Evolutionary conservation across 2,797 vertebrate genomes (phyloP).

Genomic region (Leptodactylus fallax): DNA sequence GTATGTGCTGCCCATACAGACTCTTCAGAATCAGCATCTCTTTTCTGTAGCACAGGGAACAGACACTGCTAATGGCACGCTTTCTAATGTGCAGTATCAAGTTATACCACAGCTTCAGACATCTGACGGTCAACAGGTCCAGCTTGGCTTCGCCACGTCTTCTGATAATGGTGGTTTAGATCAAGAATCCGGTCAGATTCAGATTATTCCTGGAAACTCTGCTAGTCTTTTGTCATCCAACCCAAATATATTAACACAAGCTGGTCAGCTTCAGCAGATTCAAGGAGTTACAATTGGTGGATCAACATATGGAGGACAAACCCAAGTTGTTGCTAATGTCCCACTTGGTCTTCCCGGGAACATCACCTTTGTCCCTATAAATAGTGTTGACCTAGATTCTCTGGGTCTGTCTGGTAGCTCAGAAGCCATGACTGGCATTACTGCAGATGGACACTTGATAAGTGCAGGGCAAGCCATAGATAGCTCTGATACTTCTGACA

Average conservation of each 20-base stretch:
- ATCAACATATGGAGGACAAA: slow-evolving; percentile 93
- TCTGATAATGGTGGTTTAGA: slow-evolving; percentile 89
- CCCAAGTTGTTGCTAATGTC: slow-evolving; percentile 86
- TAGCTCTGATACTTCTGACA: slow-evolving; percentile 87
- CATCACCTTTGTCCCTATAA: slow-evolving; percentile 99
- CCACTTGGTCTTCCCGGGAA: slow-evolving; percentile 90
- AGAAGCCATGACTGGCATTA: slow-evolving; percentile 97
- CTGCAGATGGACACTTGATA: slow-evolving; percentile 97
- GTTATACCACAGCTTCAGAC: slow-evolving; percentile 99
- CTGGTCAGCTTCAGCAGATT: slow-evolving; percentile 94
- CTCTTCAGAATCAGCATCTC: slow-evolving; percentile 95
- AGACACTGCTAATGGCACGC: slow-evolving; percentile 89
- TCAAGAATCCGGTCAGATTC: slow-evolving; percentile 96
- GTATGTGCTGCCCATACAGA: slow-evolving; percentile 97
- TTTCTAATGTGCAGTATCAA: slow-evolving; percentile 99
- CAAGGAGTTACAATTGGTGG: slow-evolving; percentile 94
- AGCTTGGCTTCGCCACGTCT: slow-evolving; percentile 92
- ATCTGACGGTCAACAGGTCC: slow-evolving; percentile 89
- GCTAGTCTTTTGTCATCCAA: slow-evolving; percentile 86
- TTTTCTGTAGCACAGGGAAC: slow-evolving; percentile 94
- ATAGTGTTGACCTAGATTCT: slow-evolving; percentile 97
- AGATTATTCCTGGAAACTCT: slow-evolving; percentile 90
- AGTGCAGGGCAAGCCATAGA: slow-evolving; percentile 87
- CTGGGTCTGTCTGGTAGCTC: slow-evolving; percentile 92
- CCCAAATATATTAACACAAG: slow-evolving; percentile 95